Conservation (phyloP, 2,888 invertebrate genomes). For the Lymantria monacha region DNA sequence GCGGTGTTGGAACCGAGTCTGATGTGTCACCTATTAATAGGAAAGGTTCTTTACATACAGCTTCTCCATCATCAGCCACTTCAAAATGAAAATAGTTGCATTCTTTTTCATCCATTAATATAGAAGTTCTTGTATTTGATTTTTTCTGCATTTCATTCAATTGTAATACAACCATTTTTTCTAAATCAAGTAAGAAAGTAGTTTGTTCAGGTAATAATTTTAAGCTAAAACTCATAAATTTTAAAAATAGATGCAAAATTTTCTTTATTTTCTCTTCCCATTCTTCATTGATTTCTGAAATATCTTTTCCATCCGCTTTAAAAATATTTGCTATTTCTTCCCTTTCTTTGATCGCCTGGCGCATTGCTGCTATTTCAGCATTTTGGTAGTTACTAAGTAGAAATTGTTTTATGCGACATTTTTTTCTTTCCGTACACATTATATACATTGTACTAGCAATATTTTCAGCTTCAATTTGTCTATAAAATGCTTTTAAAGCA, state of each 20-base stretch:
- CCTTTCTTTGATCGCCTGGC: conserved; percentile 52
- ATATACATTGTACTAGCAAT: conserved; percentile 68
- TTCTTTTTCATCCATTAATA: conserved; percentile 50
- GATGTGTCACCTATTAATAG: conserved; percentile 56
- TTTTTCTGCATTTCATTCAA: conserved; percentile 64
- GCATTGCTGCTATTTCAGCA: conserved; percentile 50
- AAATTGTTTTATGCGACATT: conserved; percentile 65
- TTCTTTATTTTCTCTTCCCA: conserved; percentile 70
- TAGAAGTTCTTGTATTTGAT: conserved; percentile 39
- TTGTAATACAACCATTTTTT: conserved; percentile 70
- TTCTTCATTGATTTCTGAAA: conserved; percentile 55
- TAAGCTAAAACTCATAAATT: conserved; percentile 67
- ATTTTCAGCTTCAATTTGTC: conserved; percentile 59
- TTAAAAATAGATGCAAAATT: conserved; percentile 63
- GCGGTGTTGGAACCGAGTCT: conserved; percentile 43
- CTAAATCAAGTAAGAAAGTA: conserved; percentile 65
- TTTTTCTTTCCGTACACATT: conserved; percentile 69
- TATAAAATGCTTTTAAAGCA: conserved; percentile 58
- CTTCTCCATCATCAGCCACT: conserved; percentile 19
- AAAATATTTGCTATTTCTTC: conserved; percentile 45
- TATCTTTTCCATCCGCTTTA: conserved; percentile 42
- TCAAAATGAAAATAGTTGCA: conserved; percentile 53
- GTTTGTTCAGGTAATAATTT: conserved; percentile 71
- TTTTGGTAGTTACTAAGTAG: conserved; percentile 56
- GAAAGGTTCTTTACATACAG: conserved; percentile 58